Evolutionary conservation across 2,888 invertebrate species (phyloP), one percentile per base, ranked within the genome.

Genomic region (Heliconius sara): DNA sequence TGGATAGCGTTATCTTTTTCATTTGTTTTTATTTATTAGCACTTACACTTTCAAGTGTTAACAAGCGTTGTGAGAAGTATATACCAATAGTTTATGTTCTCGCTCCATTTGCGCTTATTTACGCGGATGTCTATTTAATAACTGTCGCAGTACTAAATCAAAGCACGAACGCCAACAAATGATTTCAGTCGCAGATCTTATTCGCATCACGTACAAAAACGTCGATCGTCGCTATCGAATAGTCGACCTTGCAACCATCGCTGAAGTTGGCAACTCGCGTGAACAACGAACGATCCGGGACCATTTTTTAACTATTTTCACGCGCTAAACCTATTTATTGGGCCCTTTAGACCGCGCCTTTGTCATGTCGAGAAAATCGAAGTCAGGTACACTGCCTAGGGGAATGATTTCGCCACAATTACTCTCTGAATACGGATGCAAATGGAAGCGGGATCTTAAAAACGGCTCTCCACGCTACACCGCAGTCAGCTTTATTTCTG

Each of bases 351-450:
- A 91, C 94, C 94, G 93, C 94, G 94, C 94, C 93, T 94, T 95
- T 94, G 91, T 93, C 93, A 91, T 94, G 94, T 94, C 88, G 88
- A 89, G 91, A 92, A 93, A 93, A 94, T 93, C 93, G 93, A 92
- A 93, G 90, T 91, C 92, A 94, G 93, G 92, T 92, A 92, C 88
- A 89, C 88, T 72, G 88, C 87, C 85, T 85, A 88, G 91, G 92
- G 92, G 92, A 90, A 86, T 83, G 86, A 86, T 89, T 89, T 88
- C 91, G 89, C 93, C 92, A 92, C 93, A 94, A 94, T 93, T 93
- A 93, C 92, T 89, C 85, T 90, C 87, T 89, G 91, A 94, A 94
- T 92, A 89, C 90, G 91, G 91, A 94, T 94, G 94, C 94, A 94
- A 95, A 95, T 94, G 92, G 92, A 88, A 89, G 88, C 87, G 90